Conservation (phyloP, 2,797 vertebrate species). For the Malacoraja senta region DNA sequence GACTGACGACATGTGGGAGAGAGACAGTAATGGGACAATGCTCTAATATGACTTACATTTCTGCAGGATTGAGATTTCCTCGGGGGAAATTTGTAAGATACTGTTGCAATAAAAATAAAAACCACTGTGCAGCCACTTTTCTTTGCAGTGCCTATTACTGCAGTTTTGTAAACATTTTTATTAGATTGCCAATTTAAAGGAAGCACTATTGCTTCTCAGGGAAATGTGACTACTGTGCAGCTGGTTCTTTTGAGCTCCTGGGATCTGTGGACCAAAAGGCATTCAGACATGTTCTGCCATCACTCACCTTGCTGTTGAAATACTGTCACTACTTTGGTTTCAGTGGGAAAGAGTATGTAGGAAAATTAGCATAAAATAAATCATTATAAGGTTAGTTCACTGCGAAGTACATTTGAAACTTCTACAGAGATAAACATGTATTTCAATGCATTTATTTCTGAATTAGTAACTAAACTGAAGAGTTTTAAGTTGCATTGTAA, state of each 20-base stretch:
- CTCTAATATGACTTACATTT: conserved; percentile 26
- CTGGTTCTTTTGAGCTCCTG: not conserved
- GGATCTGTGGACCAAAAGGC: conserved; percentile 22
- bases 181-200: conserved; percentile 22
- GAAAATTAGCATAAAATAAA: not conserved
- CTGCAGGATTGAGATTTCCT: conserved; percentile 26
- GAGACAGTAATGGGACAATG: not conserved
- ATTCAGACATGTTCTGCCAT: not conserved
- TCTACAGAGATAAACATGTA: not conserved
- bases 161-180: conserved; percentile 37
- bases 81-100: conserved; percentile 4
- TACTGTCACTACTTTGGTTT: not conserved
- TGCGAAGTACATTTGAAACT: not conserved
- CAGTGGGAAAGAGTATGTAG: not conserved
- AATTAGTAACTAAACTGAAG: not conserved
- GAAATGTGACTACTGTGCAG: conserved; percentile 13
- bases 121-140: conserved; percentile 24
- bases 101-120: conserved; percentile 36
- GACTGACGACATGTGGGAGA: not conserved
- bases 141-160: conserved; percentile 11
- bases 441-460: not conserved
- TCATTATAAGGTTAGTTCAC: not conserved
- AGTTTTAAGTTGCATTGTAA: not conserved
- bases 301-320: not conserved
- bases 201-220: not conserved